Base-by-base conservation (phyloP, 2,888 invertebrate species). In the Smittia sp. region DNA sequence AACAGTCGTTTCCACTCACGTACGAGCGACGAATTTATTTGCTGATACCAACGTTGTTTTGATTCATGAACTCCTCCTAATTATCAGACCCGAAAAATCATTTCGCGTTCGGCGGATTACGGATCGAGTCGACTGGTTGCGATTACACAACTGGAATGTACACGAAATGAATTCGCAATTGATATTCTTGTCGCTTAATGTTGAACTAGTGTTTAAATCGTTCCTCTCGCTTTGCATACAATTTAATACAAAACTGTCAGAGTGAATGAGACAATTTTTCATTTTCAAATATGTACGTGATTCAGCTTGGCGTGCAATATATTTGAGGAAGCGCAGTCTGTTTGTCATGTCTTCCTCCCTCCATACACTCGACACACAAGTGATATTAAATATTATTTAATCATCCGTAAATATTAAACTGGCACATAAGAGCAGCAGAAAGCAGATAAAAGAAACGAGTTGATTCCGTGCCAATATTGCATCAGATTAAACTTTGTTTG, bases 341-440 rank as follows among this genome's bases (percentile, higher is more conserved):
- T 46, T 46, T 13, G 46, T 13, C 65, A 32, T 66, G 13, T 65
- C 15, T 65, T 15, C 15, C 20, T 65, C n/a, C 27, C 65, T 46
- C 46, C 46, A 6, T 11, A 2, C 46, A 32, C 32, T 32, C 32
- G 32, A 32, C 15, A 46, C 15, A 46, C 46, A 46, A 25, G 46
- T 68, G 52, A 68, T 68, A 68, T 68, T 68, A 68, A 68, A 68
- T 68, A 68, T 7, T 68, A 68, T 68, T 68, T 52, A 68, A 54
- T 52, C 69, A 70, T 54, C 69, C 69, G 54, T 52, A 70, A 70
- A 70, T 70, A 70, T 70, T 52, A 54, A 70, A 70, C 46, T 70
- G 69, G 46, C n/a, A 25, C 46, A 25, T 13, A 39, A 1, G n/a
- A 20, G 18, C 20, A 22, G 4, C 27, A 13, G 20, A 18, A 46